Evolutionary conservation across 2,797 vertebrate genomes (phyloP).

Genomic region (Gallinago stenura): DNA sequence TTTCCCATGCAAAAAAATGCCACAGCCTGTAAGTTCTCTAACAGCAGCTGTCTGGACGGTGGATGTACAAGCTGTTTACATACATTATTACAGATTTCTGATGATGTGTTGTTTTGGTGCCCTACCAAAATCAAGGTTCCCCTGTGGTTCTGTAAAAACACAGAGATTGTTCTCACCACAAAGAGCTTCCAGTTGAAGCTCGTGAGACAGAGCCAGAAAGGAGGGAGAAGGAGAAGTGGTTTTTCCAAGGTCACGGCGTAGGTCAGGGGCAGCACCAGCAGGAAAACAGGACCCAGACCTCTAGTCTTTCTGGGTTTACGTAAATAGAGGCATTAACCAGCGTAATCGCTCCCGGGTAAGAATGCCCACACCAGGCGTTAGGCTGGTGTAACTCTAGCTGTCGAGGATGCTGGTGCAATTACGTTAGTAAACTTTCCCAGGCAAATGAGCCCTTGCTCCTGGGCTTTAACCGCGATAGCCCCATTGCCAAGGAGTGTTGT

Average conservation of each 20-base stretch:
- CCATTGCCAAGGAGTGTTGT: not conserved
- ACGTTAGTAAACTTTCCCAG: not conserved
- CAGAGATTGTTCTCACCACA: not conserved
- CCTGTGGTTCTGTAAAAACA: not conserved
- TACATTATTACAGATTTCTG: not conserved
- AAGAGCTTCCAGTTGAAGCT: not conserved
- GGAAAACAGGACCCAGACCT: not conserved
- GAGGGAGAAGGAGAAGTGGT: not conserved
- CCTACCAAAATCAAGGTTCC: not conserved
- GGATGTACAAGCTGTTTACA: not conserved
- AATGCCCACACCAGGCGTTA: not conserved
- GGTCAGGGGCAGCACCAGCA: not conserved
- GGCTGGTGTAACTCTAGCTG: not conserved
- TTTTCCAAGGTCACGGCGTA: not conserved
- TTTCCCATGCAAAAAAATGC: not conserved
- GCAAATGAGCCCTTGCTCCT: not conserved
- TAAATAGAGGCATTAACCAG: not conserved
- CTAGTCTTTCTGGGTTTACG: not conserved
- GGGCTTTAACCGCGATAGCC: not conserved
- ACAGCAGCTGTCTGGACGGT: not conserved
- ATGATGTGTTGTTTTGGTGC: not conserved
- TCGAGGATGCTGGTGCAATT: not conserved
- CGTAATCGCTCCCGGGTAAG: rapidly evolving
- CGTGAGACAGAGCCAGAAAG: not conserved
- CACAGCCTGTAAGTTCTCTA: not conserved